These are phyloP conservation scores for Peromyscus leucopus DNA, from an alignment of 2,113 vertebrate species.

Conservation along the genomic window DNA sequence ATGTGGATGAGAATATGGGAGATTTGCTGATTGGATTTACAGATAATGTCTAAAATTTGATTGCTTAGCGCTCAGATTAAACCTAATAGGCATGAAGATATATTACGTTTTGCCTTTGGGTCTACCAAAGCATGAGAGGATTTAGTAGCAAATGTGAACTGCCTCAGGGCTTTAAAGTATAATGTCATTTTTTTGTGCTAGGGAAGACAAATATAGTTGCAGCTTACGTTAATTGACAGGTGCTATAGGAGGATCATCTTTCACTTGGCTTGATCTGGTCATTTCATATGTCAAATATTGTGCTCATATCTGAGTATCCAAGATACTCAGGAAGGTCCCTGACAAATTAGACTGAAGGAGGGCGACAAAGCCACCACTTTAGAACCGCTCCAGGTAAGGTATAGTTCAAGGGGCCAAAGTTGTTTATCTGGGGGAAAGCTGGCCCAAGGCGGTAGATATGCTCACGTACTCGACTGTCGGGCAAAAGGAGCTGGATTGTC, in stretches of 20 bases:
- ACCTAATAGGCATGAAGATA: conserved; percentile 12
- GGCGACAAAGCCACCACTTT: conserved; percentile 23
- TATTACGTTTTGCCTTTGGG: not conserved
- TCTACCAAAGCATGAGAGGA: not conserved
- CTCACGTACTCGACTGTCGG: not conserved
- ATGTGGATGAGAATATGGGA: conserved; percentile 22
- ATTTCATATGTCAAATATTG: not conserved
- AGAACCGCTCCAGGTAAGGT: not conserved
- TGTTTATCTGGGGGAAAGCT: not conserved
- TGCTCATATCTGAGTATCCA: not conserved
- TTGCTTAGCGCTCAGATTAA: conserved; percentile 15
- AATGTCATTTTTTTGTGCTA: not conserved
- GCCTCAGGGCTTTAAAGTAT: conserved; percentile 10
- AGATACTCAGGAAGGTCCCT: not conserved
- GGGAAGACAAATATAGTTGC: conserved; percentile 23
- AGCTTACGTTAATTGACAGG: not conserved
- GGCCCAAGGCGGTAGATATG: not conserved
- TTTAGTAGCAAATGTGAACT: conserved; percentile 1
- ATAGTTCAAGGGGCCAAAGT: not conserved
- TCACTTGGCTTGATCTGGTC: conserved; percentile 5
- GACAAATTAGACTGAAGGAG: conserved; percentile 29
- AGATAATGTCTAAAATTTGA: conserved; percentile 3
- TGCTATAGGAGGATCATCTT: not conserved
- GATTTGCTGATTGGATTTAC: conserved; percentile 18
- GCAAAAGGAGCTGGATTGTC: not conserved